Conservation (phyloP, 2,797 vertebrate species). For the Notolabrus celidotus region DNA sequence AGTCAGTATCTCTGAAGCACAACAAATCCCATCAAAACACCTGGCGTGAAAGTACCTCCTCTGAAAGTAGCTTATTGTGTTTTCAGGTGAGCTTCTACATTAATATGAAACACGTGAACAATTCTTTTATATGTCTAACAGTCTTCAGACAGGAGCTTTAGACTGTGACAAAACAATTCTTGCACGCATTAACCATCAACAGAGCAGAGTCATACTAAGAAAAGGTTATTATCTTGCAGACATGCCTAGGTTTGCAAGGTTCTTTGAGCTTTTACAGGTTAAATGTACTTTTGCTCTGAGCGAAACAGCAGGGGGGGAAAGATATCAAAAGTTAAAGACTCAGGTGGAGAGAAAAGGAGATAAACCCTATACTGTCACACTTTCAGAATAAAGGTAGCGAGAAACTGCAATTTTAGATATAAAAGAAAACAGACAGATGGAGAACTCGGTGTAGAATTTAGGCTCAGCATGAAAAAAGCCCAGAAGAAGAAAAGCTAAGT, state of each 20-base stretch:
- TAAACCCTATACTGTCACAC: slow-evolving; percentile 1
- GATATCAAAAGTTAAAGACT: slow-evolving; percentile 1
- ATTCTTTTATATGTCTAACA: no score
- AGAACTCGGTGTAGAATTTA: slow-evolving; percentile 30
- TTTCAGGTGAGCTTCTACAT: no score
- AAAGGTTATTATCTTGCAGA: neutral
- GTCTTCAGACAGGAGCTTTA: no score
- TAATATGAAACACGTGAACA: no score
- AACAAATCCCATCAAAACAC: no score
- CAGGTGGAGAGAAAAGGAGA: neutral
- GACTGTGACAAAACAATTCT: no score
- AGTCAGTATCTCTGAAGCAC: no score
- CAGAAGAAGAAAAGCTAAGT: slow-evolving; percentile 25
- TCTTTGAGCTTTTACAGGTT: neutral
- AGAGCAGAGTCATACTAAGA: neutral
- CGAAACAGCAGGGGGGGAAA: neutral
- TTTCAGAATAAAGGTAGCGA: slow-evolving; percentile 14
- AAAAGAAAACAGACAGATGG: slow-evolving; percentile 18
- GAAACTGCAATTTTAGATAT: slow-evolving; percentile 29
- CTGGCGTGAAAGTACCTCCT: no score
- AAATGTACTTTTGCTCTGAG: neutral
- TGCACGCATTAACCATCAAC: neutral
- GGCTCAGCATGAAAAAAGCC: slow-evolving; percentile 25
- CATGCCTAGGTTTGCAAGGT: neutral
- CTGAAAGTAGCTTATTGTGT: no score